Evolutionary conservation across 2,888 invertebrate species (phyloP).

Genomic region (Lepidochrysops patricia): DNA sequence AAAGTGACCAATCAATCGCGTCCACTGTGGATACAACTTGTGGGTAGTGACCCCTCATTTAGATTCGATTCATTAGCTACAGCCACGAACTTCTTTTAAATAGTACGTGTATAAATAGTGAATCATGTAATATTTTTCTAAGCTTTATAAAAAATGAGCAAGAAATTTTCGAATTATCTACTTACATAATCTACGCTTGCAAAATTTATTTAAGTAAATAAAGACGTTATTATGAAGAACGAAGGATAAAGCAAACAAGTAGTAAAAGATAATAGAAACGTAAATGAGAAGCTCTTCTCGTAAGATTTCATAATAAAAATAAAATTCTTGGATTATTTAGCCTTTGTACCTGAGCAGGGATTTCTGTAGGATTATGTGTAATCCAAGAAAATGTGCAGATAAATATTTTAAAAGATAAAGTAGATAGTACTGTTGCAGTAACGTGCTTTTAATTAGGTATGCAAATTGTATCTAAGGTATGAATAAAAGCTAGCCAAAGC

Average conservation of each 20-base stretch:
- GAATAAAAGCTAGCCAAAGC: too few relatives aligned
- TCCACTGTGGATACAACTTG: neutral
- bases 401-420: neutral
- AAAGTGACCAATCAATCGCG: constrained; percentile 7
- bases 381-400: neutral
- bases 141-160: too few relatives aligned
- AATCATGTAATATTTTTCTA: too few relatives aligned
- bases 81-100: neutral
- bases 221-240: neutral
- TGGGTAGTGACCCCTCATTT: neutral
- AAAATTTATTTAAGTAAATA: neutral
- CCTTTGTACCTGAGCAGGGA: neutral
- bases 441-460: too few relatives aligned
- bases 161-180: too few relatives aligned
- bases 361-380: neutral
- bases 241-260: neutral
- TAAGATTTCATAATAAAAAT: constrained; percentile 3
- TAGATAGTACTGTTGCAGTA: neutral
- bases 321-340: neutral
- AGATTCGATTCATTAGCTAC: neutral
- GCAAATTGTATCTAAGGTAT: too few relatives aligned
- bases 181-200: too few relatives aligned
- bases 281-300: neutral
- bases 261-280: neutral
- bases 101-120: too few relatives aligned